Evolutionary conservation across 2,888 invertebrate genomes (phyloP).

Genomic region (Heliconius aoede): DNA sequence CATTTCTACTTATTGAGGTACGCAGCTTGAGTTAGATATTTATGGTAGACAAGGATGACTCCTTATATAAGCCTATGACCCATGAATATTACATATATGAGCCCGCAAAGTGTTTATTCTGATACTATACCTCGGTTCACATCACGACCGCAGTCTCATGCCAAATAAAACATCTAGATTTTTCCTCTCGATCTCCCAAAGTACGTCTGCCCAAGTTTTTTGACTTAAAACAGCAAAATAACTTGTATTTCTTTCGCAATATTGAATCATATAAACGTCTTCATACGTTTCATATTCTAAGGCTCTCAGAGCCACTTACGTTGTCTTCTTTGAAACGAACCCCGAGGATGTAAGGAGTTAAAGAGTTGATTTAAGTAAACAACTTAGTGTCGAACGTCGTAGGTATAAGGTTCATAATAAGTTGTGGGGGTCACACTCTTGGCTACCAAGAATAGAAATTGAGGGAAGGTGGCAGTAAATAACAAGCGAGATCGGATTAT

Average conservation of each 20-base stretch:
- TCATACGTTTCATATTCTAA: conserved; percentile 59
- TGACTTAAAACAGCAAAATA: conserved; percentile 60
- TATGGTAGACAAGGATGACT: conserved; percentile 7
- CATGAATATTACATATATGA: conserved; percentile 76
- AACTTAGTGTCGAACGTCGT: conserved; percentile 60
- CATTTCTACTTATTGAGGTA: background rate
- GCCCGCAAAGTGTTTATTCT: conserved; percentile 77
- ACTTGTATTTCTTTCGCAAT: conserved; percentile 53
- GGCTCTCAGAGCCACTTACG: conserved; percentile 58
- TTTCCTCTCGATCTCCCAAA: conserved; percentile 74
- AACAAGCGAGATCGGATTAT: conserved; percentile 82
- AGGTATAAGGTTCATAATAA: conserved; percentile 66
- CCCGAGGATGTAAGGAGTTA: conserved; percentile 63
- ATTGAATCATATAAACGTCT: conserved; percentile 64
- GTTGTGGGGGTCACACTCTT: conserved; percentile 55
- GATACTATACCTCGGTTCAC: conserved; percentile 71
- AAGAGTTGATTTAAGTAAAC: conserved; percentile 56
- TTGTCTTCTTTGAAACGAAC: conserved; percentile 55
- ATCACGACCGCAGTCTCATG: conserved; percentile 70
- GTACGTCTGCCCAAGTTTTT: conserved; percentile 57
- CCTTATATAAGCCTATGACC: conserved; percentile 52
- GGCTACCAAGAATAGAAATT: conserved; percentile 66
- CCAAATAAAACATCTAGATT: conserved; percentile 81
- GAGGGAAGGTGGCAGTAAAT: conserved; percentile 80
- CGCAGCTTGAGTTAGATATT: background rate